Conservation (phyloP, 2,113 vertebrate species). For the Siniperca knerii region DNA sequence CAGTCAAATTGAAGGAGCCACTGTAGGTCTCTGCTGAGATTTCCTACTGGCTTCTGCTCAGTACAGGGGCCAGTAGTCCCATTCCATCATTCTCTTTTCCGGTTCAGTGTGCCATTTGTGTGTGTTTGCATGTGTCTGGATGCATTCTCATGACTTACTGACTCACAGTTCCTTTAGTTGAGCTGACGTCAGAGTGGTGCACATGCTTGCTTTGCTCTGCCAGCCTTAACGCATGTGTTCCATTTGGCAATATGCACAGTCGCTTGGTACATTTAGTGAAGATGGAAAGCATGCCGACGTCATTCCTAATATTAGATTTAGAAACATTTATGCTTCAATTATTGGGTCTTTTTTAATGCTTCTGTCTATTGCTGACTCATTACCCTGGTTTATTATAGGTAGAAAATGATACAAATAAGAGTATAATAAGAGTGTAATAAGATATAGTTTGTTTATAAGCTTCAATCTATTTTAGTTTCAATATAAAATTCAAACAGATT, state of each 20-base stretch:
- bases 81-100: conserved; percentile 10
- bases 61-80: neutral
- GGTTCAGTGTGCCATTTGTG: conserved; percentile 19
- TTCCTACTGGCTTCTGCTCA: conserved; percentile 8
- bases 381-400: neutral
- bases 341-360: neutral
- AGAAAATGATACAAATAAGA: neutral
- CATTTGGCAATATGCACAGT: conserved; percentile 45
- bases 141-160: conserved; percentile 58
- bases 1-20: conserved; percentile 9
- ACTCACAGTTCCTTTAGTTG: conserved; percentile 59
- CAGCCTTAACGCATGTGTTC: conserved; percentile 48
- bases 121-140: conserved; percentile 40
- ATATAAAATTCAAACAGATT: neutral
- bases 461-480: neutral
- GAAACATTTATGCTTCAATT: conserved; percentile 18
- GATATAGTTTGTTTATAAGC: neutral
- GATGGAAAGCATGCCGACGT: conserved; percentile 41
- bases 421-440: no score
- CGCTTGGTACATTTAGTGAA: conserved; percentile 24
- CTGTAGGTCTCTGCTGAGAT: conserved; percentile 3
- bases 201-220: conserved; percentile 44
- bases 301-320: conserved; percentile 47
- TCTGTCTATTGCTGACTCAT: neutral
- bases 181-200: conserved; percentile 63